Evolutionary conservation across 92 coral and sea anemone species (phyloP), one percentile per base, ranked within the genome.

Genomic region (Parazoanthus swiftii): DNA sequence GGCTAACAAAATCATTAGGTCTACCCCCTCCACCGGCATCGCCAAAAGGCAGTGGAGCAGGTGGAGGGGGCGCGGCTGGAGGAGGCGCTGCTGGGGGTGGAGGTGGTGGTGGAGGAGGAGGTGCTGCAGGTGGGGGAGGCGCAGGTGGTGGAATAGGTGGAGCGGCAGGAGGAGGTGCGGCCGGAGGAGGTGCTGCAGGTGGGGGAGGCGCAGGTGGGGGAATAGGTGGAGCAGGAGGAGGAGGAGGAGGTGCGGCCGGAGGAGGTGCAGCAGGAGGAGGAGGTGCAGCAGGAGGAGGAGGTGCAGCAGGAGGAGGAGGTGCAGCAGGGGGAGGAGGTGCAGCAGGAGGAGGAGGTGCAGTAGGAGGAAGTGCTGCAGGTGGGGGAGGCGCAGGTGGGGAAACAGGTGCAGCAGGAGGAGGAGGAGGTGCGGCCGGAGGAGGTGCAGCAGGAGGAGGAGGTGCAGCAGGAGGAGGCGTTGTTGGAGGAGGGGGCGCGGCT

Each of bases 1-100:
- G 97, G 97, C 75, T 94, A 21, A 94, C 95, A n/a, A 85, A 91
- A 14, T 85, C 88, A 38, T 88, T 94, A 13, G 97, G 97, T 10
- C 85, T 94, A n/a, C 95, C 97, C 18, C 89, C 95, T 36, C 74
- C 92, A 3, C 50, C 89, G 2, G 92, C 91, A 21, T 85, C 85
- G 9, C 56, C 73, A 11, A 63, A 84, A 48, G 85, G 29, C 8
- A 56, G 33, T 79, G 66, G 39, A 38, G 66, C 4, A 46, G 67
- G 91, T 9, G 88, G 42, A 9, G 80, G 83, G 42, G 80, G 54
- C 5, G 89, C 38, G 14, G 87, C 46, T 44, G 88, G 36, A 66
- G 86, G 70, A 14, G 89, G 54, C 0, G 91, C n/a, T 1, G 85
- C 13, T 23, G 91, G 14, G 0, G 86, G 48, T 15, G 92, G 81